These are phyloP conservation scores for Odobenus rosmarus DNA, from an alignment of 2,113 vertebrate species.

Conservation along the genomic window DNA sequence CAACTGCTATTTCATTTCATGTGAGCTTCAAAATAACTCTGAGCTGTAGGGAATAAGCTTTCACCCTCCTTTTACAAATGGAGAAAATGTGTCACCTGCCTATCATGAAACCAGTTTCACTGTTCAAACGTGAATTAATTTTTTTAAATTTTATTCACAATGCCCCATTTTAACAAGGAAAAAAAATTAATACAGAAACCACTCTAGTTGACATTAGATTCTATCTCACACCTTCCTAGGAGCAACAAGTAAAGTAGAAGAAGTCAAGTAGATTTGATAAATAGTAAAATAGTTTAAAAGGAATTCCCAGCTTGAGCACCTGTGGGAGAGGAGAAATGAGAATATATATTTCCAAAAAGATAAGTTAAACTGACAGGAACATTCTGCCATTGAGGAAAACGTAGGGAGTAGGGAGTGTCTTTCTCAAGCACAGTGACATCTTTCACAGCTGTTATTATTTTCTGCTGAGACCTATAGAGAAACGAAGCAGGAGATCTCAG, in stretches of 20 bases:
- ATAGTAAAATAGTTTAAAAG: not conserved
- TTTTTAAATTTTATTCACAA: not conserved
- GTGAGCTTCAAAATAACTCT: constrained; percentile 5
- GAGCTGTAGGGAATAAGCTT: not conserved
- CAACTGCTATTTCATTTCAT: not conserved
- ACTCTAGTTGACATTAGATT: not conserved
- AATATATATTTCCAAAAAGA: not conserved
- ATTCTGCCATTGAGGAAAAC: not conserved
- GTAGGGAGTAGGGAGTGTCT: not conserved
- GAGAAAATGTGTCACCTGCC: not conserved
- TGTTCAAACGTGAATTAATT: not conserved
- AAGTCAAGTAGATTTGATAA: not conserved
- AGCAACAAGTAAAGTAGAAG: not conserved
- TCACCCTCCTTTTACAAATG: not conserved
- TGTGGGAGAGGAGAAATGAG: not conserved
- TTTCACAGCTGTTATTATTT: not conserved
- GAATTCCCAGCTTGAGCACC: not conserved
- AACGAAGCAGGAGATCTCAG: not conserved
- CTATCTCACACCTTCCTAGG: not conserved
- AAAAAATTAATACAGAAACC: not conserved
- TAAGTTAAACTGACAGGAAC: not conserved
- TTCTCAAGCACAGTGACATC: not conserved
- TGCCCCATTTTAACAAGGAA: not conserved
- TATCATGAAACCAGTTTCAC: not conserved
- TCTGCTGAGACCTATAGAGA: not conserved